A percentile compares a stretch with the other conserved stretches of the same genome.
These are phyloP conservation scores for Magallana angulata DNA, from an alignment of 1,140 invertebrate genomes.

Conservation along the genomic window DNA sequence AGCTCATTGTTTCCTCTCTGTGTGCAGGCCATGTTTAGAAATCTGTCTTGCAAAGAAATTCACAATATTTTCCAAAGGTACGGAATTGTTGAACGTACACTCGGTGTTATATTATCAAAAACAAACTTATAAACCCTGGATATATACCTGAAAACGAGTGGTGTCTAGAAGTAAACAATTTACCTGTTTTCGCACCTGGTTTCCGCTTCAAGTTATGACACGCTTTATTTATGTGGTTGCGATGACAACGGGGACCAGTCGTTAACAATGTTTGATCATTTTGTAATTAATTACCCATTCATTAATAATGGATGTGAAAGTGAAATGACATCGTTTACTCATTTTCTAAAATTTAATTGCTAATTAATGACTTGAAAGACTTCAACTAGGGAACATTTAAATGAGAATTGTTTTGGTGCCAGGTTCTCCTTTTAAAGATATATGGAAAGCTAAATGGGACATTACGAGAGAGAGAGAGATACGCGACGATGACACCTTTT, in stretches of 20 bases:
- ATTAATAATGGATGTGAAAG: neutral
- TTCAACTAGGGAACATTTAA: no score
- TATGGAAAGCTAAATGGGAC: neutral
- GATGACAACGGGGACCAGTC: slow-evolving; percentile 22
- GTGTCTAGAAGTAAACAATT: neutral
- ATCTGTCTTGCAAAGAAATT: neutral
- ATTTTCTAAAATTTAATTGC: neutral
- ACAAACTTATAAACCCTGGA: no score
- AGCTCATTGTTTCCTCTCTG: slow-evolving; percentile 44
- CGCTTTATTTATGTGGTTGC: slow-evolving; percentile 23
- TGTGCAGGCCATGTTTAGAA: slow-evolving; percentile 48
- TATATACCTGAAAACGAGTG: neutral
- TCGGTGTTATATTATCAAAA: no score
- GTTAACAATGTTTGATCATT: neutral
- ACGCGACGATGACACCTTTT: no score
- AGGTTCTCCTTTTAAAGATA: neutral
- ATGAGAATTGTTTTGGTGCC: no score
- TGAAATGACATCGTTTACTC: neutral
- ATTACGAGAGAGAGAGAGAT: neutral
- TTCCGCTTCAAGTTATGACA: slow-evolving; percentile 17
- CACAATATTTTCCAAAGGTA: neutral
- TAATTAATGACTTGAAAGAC: neutral
- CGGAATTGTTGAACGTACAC: no score
- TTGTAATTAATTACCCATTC: neutral
- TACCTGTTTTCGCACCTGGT: slow-evolving; percentile 26